Evolutionary conservation across 1,140 invertebrate genomes (phyloP), one percentile per base, ranked within the genome.

Genomic region (Eumeta japonica): DNA sequence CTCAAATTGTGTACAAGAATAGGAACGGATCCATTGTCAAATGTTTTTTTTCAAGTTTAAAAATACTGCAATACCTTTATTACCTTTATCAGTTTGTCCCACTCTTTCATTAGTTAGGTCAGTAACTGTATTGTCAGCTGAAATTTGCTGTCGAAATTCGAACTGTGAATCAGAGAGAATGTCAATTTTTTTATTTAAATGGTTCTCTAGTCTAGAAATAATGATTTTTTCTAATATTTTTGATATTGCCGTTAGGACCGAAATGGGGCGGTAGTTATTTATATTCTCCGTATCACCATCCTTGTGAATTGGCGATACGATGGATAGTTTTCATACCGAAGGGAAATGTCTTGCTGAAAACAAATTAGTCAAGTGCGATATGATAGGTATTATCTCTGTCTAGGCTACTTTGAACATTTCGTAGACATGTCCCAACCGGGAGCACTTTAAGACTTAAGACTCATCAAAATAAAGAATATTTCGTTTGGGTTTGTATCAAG

Each of bases 161-260:
- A n/a, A n/a, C n/a, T n/a, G n/a, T n/a, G n/a, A n/a, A n/a, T n/a
- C n/a, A n/a, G 36, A 45, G 3, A 45, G n/a, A 10, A 41, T 34
- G 12, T 20, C 24, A 36, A 19, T n/a, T n/a, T n/a, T 30, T 36
- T 41, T 41, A 12, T 30, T 32, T 2, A 45, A 14, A 18, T 41
- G 41, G 11, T n/a, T 13, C 1, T 20, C 10, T 4, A 45, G 27
- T 38, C 39, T 30, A 3, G 32, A 37, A 18, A 39, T 46, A 4
- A 46, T 29, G 10, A 46, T 4, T 36, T 46, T 41, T 39, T 42
- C 44, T 1, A 46, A 13, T 2, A 46, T 32, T 17, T 39, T 46
- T 1, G 44, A 39, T 13, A 45, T 36, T 10, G 36, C 1, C 3
- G 35, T 16, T 4, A 42, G 30, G 2, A 45, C 43, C 12, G 43